Percentiles rank a stretch among this genome's conserved stretches.
These are phyloP conservation scores for Dicrurus megarhynchus DNA, from an alignment of 2,113 vertebrate genomes.

Conservation along the genomic window DNA sequence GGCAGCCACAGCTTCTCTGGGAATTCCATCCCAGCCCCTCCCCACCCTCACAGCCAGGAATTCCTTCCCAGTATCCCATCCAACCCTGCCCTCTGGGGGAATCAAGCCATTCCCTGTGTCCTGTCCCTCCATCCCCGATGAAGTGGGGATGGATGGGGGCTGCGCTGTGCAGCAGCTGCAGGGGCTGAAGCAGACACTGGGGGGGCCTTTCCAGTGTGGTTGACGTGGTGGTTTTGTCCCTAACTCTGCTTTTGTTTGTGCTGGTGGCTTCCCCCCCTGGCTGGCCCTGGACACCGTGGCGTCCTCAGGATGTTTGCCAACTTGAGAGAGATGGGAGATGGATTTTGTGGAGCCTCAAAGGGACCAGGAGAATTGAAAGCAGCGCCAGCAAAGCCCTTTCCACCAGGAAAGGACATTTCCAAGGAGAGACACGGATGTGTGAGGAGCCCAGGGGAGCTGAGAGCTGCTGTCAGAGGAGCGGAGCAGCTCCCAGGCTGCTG, in stretches of 20 bases:
- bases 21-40: not conserved
- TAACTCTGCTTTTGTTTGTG: not conserved
- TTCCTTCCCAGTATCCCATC: not conserved
- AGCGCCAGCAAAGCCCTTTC: not conserved
- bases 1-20: not conserved
- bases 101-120: not conserved
- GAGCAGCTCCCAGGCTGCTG: not conserved
- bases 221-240: not conserved
- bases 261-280: not conserved
- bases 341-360: not conserved
- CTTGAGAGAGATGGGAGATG: accelerated
- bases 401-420: accelerated
- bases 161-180: not conserved
- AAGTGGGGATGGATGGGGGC: not conserved
- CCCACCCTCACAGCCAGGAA: not conserved
- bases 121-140: not conserved
- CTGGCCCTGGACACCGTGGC: accelerated
- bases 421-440: accelerated
- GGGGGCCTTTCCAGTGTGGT: not conserved
- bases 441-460: not conserved
- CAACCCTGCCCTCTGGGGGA: not conserved
- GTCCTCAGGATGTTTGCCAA: not conserved
- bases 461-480: not conserved
- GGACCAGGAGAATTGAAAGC: not conserved
- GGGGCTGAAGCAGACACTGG: not conserved